Percentiles rank a stretch among this genome's conserved stretches.
These are phyloP conservation scores for Mya arenaria DNA, from an alignment of 1,140 invertebrate genomes.

Conservation along the genomic window DNA sequence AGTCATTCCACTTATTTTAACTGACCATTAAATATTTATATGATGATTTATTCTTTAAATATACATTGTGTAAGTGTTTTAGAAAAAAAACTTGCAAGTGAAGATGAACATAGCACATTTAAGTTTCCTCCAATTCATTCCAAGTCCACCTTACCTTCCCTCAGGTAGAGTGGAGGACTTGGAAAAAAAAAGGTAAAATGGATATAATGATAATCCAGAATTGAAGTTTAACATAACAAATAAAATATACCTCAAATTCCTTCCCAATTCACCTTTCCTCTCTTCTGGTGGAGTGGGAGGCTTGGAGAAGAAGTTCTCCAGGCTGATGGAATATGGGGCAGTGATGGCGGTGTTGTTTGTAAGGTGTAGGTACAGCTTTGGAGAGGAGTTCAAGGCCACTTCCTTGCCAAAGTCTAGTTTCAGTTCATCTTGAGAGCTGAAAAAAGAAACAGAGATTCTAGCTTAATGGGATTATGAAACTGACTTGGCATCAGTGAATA, in stretches of 20 bases:
- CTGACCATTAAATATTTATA: background rate
- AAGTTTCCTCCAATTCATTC: too few relatives aligned
- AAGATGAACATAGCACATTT: too few relatives aligned
- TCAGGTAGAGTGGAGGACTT: too few relatives aligned
- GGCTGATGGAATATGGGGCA: constrained; percentile 59
- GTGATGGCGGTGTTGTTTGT: constrained; percentile 70
- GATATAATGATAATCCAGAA: too few relatives aligned
- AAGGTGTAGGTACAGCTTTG: constrained; percentile 68
- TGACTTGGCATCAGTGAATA: too few relatives aligned
- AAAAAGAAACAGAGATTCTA: background rate
- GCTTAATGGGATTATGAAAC: too few relatives aligned
- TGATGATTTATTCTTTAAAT: too few relatives aligned
- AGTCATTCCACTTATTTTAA: background rate
- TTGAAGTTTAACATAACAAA: background rate
- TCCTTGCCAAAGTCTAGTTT: constrained; percentile 68
- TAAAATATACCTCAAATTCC: constrained; percentile 14
- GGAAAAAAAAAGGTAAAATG: too few relatives aligned
- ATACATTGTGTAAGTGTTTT: too few relatives aligned
- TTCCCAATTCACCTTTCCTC: background rate
- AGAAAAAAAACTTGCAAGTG: too few relatives aligned
- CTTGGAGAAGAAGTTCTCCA: constrained; percentile 65
- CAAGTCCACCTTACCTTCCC: too few relatives aligned
- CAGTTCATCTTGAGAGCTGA: constrained; percentile 31
- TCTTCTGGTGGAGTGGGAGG: constrained; percentile 63
- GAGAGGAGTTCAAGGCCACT: constrained; percentile 52